phyloP scores from a whole-genome alignment of 2,888 invertebrate species.

The Troilus luridus region DNA sequence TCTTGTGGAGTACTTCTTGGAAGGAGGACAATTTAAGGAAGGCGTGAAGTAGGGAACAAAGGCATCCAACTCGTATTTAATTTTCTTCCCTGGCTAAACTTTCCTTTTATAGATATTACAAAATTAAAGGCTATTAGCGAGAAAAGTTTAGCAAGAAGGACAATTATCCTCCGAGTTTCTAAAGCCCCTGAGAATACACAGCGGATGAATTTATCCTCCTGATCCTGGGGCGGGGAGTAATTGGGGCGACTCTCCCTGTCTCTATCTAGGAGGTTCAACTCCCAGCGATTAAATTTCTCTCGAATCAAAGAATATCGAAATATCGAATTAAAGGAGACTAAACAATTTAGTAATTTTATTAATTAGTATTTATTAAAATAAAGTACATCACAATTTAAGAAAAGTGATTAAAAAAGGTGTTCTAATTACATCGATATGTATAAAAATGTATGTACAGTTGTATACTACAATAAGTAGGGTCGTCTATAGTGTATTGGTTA shows the following conservation, averaged over 20 bases:
- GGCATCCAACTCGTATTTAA: slow-evolving; percentile 14
- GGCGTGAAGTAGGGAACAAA: not conserved
- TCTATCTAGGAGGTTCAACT: not conserved
- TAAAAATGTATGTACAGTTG: no score
- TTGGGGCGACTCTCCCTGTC: not conserved
- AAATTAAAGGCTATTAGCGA: slow-evolving; percentile 32
- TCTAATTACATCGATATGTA: no score
- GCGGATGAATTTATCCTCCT: not conserved
- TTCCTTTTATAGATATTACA: slow-evolving; percentile 38
- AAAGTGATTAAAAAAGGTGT: no score
- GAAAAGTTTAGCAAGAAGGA: not conserved
- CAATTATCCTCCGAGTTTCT: slow-evolving; percentile 5
- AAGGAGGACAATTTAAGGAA: not conserved
- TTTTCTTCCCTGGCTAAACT: slow-evolving; percentile 7
- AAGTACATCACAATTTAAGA: no score
- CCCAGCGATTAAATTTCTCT: not conserved
- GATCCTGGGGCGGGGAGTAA: not conserved
- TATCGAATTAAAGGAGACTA: not conserved
- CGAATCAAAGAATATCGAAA: not conserved
- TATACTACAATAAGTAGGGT: no score
- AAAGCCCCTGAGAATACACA: not conserved
- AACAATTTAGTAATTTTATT: no score
- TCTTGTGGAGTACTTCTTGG: not conserved
- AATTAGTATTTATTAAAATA: no score
- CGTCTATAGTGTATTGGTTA: no score